Conservation (phyloP, 1,140 invertebrate genomes). For the Ceratina calcarata region DNA sequence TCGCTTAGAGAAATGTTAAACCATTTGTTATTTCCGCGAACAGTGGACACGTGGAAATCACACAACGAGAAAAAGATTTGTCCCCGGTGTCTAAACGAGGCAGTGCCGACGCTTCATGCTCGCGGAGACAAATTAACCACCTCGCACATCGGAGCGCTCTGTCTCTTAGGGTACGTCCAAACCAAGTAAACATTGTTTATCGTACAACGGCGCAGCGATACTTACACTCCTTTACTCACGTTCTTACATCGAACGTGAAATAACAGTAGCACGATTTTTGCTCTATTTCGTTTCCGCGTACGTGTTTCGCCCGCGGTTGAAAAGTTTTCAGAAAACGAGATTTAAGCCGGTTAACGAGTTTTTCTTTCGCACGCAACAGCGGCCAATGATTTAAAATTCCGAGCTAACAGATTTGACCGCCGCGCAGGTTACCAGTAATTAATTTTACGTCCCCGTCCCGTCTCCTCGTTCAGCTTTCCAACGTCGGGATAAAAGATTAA, state of each 20-base stretch:
- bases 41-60: slow-evolving; percentile 60
- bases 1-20: not conserved
- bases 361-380: not conserved
- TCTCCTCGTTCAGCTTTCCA: not conserved
- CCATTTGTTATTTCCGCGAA: not conserved
- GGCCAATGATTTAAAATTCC: slow-evolving; percentile 21
- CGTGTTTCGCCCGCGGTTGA: too few relatives aligned
- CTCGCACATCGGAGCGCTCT: slow-evolving; percentile 48
- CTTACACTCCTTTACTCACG: too few relatives aligned
- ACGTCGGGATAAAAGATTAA: slow-evolving; percentile 30
- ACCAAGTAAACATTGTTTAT: slow-evolving; percentile 18
- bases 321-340: too few relatives aligned
- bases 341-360: not conserved
- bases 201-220: too few relatives aligned
- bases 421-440: slow-evolving; percentile 19
- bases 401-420: slow-evolving; percentile 13
- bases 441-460: slow-evolving; percentile 20
- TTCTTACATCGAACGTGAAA: too few relatives aligned
- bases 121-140: slow-evolving; percentile 49
- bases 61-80: slow-evolving; percentile 54
- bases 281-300: too few relatives aligned
- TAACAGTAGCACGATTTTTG: too few relatives aligned
- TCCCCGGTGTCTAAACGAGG: slow-evolving; percentile 53
- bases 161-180: slow-evolving; percentile 53
- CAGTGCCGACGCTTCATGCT: slow-evolving; percentile 51